Conservation (phyloP, 1,140 invertebrate genomes). For the Ectropis grisescens region DNA sequence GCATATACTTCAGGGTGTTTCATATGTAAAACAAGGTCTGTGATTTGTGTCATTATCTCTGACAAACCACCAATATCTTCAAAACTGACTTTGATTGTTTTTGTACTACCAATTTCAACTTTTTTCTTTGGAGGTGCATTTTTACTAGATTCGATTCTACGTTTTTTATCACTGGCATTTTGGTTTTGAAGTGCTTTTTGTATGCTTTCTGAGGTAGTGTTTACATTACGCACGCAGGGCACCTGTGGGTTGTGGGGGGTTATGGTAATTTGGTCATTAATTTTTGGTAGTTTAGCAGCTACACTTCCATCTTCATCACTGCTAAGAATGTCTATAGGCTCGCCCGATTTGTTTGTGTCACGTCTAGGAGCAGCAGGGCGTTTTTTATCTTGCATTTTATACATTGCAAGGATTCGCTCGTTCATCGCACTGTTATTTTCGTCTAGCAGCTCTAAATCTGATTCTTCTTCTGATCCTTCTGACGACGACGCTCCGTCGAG, state of each 20-base stretch:
- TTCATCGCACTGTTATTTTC: constrained; percentile 64
- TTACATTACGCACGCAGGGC: constrained; percentile 20
- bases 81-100: constrained; percentile 73
- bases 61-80: constrained; percentile 83
- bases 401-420: constrained; percentile 59
- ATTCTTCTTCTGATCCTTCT: constrained; percentile 73
- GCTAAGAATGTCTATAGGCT: constrained; percentile 71
- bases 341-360: constrained; percentile 56
- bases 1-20: constrained; percentile 87
- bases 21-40: constrained; percentile 85
- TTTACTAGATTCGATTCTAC: constrained; percentile 40
- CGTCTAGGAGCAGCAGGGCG: constrained; percentile 32
- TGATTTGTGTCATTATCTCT: constrained; percentile 81
- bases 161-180: constrained; percentile 37
- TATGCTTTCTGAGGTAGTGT: constrained; percentile 26
- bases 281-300: constrained; percentile 58
- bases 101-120: constrained; percentile 35
- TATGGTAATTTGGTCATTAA: constrained; percentile 62
- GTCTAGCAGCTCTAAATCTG: constrained; percentile 68
- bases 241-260: constrained; percentile 48
- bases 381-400: constrained; percentile 64
- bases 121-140: constrained; percentile 38
- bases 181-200: constrained; percentile 30
- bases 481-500: constrained; percentile 69
- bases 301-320: constrained; percentile 70